Conservation (phyloP, 2,888 invertebrate species). For the Pseudococcus viburni region DNA sequence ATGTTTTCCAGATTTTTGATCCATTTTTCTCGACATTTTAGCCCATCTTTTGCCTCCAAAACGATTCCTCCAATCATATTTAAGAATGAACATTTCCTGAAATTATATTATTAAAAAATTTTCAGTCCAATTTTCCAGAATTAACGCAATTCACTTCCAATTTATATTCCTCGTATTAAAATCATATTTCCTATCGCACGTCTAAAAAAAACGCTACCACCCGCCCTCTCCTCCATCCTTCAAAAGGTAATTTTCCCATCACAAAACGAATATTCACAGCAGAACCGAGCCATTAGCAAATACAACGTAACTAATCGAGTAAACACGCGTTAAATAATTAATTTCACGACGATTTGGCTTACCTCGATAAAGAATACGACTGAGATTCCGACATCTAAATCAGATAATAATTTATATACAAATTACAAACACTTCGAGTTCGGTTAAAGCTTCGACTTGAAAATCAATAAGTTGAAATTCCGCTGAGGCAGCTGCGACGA, state of each 20-base stretch:
- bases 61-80: no score
- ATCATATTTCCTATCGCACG: background rate
- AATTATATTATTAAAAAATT: no score
- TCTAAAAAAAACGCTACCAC: background rate
- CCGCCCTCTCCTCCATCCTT: background rate
- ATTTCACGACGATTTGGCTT: constrained; percentile 19
- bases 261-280: background rate
- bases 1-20: no score
- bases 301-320: constrained; percentile 19
- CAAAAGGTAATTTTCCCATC: constrained; percentile 17
- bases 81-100: no score
- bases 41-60: no score
- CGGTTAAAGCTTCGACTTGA: background rate
- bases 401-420: background rate
- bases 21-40: no score
- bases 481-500: background rate
- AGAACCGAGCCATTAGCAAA: background rate
- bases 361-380: background rate
- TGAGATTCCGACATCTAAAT: constrained; percentile 3
- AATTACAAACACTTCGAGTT: background rate
- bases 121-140: no score
- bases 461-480: background rate
- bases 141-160: background rate
- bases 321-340: constrained; percentile 43
- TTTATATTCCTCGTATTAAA: background rate